phyloP scores from a whole-genome alignment of 2,888 invertebrate species.

The Amphipoea oculea region DNA sequence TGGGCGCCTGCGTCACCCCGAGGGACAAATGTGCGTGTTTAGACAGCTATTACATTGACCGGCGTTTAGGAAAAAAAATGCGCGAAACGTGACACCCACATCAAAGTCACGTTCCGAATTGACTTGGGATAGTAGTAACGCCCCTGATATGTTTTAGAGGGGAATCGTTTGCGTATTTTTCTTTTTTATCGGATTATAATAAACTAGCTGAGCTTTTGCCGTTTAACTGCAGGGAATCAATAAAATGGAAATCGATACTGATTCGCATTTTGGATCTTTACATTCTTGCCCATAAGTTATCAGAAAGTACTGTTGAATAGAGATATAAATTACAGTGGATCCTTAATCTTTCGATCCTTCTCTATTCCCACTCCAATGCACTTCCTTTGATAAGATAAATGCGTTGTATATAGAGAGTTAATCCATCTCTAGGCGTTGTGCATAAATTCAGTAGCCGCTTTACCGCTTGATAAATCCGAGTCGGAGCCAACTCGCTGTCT shows the following conservation, averaged over 20 bases:
- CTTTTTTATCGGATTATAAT: slow-evolving; percentile 7
- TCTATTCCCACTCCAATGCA: slow-evolving; percentile 43
- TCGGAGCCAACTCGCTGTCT: slow-evolving; percentile 62
- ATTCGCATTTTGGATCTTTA: background rate
- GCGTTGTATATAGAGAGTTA: slow-evolving; percentile 36
- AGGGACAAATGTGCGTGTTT: slow-evolving; percentile 63
- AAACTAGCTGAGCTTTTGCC: background rate
- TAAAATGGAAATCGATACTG: slow-evolving; percentile 5
- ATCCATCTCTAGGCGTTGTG: slow-evolving; percentile 42
- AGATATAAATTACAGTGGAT: slow-evolving; percentile 39
- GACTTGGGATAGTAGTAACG: slow-evolving; percentile 19
- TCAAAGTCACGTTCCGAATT: slow-evolving; percentile 62
- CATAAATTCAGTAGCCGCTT: slow-evolving; percentile 69
- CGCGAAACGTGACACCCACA: slow-evolving; percentile 60
- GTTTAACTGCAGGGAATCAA: slow-evolving; percentile 7
- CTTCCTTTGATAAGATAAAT: slow-evolving; percentile 48
- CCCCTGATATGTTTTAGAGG: slow-evolving; percentile 7
- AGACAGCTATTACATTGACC: slow-evolving; percentile 65
- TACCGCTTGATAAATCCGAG: slow-evolving; percentile 69
- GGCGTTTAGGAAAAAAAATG: slow-evolving; percentile 61
- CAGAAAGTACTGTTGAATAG: slow-evolving; percentile 22
- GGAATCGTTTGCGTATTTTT: background rate
- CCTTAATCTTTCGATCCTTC: slow-evolving; percentile 35
- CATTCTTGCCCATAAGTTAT: slow-evolving; percentile 13
- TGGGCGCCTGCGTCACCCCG: slow-evolving; percentile 67